Conservation (phyloP, 2,888 invertebrate species). For the Ophioninae sp. region DNA sequence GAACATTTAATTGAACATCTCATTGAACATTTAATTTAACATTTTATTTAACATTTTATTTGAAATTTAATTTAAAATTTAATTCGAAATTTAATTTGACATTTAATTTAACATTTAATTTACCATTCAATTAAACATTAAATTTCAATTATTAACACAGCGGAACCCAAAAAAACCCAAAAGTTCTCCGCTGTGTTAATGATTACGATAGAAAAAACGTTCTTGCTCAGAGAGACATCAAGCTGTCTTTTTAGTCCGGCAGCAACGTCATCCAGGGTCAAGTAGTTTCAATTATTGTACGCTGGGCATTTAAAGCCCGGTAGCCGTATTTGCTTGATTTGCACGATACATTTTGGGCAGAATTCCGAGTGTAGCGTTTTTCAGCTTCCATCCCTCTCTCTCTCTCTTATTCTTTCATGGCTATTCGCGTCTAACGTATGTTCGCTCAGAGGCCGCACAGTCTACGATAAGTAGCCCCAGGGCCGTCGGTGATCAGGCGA, state of each 20-base stretch:
- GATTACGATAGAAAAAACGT: slow-evolving; percentile 1
- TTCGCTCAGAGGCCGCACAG: slow-evolving; percentile 23
- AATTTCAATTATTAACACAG: background rate
- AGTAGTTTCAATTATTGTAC: slow-evolving; percentile 39
- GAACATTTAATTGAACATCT: no score
- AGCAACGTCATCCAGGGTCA: slow-evolving; percentile 55
- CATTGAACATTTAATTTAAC: no score
- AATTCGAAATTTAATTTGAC: no score
- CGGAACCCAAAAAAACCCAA: background rate
- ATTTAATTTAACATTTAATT: background rate
- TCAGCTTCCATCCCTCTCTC: slow-evolving; percentile 26
- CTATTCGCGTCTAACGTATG: slow-evolving; percentile 49
- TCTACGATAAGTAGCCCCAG: slow-evolving; percentile 57
- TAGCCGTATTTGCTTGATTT: slow-evolving; percentile 32
- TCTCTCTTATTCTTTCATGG: slow-evolving; percentile 25
- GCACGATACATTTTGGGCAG: slow-evolving; percentile 49
- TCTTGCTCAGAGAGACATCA: background rate
- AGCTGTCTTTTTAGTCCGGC: slow-evolving; percentile 23
- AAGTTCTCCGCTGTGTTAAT: background rate
- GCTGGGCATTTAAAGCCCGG: slow-evolving; percentile 50
- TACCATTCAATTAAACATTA: background rate
- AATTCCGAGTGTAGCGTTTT: slow-evolving; percentile 38
- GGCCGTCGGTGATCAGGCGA: slow-evolving; percentile 55
- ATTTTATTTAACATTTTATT: background rate
- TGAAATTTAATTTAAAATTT: no score